Percentiles rank a stretch among this genome's conserved stretches.
Evolutionary conservation across 2,888 invertebrate species (phyloP).

Genomic region (Steinernema scapterisci): DNA sequence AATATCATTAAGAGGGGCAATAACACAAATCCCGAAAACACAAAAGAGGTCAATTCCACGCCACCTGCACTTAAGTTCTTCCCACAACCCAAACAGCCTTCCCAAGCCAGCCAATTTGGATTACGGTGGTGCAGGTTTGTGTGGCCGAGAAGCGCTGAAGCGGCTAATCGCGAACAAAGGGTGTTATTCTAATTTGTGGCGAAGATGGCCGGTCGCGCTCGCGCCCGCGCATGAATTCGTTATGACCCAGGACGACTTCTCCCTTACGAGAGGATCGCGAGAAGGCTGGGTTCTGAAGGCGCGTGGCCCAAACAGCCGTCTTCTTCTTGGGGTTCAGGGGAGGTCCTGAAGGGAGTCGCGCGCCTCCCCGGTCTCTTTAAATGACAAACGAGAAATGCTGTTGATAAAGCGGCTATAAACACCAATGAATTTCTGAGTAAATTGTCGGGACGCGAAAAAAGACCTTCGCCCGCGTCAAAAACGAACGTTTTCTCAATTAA

Average conservation of each 20-base stretch:
- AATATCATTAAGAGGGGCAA: constrained; percentile 20
- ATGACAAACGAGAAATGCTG: constrained; percentile 23
- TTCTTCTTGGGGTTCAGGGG: too few relatives aligned
- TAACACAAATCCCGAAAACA: neutral
- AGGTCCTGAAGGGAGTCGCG: too few relatives aligned
- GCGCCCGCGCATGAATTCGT: constrained; percentile 6
- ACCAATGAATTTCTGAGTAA: constrained; percentile 30
- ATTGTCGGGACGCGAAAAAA: constrained; percentile 30
- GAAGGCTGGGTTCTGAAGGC: too few relatives aligned
- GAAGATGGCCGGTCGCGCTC: constrained; percentile 7
- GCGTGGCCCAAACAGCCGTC: too few relatives aligned
- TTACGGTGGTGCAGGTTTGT: constrained; percentile 6
- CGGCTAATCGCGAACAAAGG: constrained; percentile 32
- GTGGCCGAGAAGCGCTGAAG: neutral
- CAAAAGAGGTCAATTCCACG: neutral
- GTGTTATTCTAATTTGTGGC: constrained; percentile 29
- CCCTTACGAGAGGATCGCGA: too few relatives aligned
- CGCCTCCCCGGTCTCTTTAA: too few relatives aligned
- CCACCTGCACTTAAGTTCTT: constrained; percentile 23
- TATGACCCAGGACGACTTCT: neutral
- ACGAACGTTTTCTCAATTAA: constrained; percentile 33
- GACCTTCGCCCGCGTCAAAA: constrained; percentile 26
- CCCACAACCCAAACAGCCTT: too few relatives aligned
- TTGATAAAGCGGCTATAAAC: constrained; percentile 31
- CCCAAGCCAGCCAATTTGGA: neutral